phyloP scores from a whole-genome alignment of 2,888 invertebrate genomes.

The Dicycla oo region DNA sequence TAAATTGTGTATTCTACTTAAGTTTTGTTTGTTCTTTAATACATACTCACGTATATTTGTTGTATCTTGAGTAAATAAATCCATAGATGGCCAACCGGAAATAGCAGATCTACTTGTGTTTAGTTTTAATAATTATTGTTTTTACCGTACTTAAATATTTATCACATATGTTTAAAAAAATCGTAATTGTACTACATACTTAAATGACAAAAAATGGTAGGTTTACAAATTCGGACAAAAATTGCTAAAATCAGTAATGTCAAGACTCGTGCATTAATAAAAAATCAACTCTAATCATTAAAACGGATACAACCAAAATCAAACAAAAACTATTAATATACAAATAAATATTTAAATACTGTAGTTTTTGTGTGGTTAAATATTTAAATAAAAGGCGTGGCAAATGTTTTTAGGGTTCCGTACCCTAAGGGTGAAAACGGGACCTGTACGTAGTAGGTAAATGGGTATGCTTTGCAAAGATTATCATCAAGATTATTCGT shows the following conservation, averaged over 20 bases:
- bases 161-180: neutral
- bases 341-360: neutral
- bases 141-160: neutral
- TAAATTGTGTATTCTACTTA: constrained; percentile 14
- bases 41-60: too few relatives aligned
- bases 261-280: neutral
- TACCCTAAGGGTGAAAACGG: too few relatives aligned
- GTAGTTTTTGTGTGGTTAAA: neutral
- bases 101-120: neutral
- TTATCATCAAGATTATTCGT: too few relatives aligned
- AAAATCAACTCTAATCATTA: constrained; percentile 4
- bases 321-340: constrained; percentile 3
- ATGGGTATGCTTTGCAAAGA: too few relatives aligned
- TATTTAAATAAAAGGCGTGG: neutral
- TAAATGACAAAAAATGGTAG: neutral
- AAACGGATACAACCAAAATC: constrained; percentile 1
- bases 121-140: neutral
- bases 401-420: too few relatives aligned
- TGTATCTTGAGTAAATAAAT: constrained; percentile 4
- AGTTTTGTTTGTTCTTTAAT: constrained; percentile 14
- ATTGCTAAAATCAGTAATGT: neutral
- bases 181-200: neutral
- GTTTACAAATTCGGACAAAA: neutral
- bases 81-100: constrained; percentile 23
- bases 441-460: too few relatives aligned